A percentile compares a stretch with the other conserved stretches of the same genome.
Evolutionary conservation across 2,113 vertebrate species (phyloP).

Genomic region (Calyptommatus sinebrachiatus): DNA sequence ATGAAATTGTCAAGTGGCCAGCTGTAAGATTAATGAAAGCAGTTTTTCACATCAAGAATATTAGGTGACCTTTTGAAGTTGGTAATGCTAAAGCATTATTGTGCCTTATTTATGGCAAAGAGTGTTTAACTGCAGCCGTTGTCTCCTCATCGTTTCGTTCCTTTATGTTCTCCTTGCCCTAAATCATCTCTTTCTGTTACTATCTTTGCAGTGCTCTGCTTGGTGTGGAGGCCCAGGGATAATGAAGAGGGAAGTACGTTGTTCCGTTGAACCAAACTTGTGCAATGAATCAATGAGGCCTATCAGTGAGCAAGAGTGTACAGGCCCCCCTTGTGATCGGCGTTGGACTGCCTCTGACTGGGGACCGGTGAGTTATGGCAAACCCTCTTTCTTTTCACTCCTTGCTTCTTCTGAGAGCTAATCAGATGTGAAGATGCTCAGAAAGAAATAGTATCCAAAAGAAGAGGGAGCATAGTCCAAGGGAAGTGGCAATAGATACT

Average conservation of each 20-base stretch:
- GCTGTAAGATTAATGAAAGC: not conserved
- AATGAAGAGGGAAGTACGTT: slow-evolving; percentile 80
- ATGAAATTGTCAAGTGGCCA: not conserved
- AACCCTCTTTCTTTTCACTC: accelerated
- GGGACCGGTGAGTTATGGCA: slow-evolving; percentile 81
- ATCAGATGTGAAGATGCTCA: no score
- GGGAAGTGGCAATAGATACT: no score
- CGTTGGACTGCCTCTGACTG: slow-evolving; percentile 84
- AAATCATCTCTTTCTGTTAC: accelerated
- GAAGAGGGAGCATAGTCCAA: no score
- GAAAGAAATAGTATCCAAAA: no score
- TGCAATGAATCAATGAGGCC: slow-evolving; percentile 78
- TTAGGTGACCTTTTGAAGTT: not conserved
- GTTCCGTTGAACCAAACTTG: slow-evolving; percentile 75
- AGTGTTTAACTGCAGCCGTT: not conserved
- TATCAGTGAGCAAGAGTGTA: slow-evolving; percentile 69
- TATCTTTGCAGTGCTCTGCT: slow-evolving; percentile 75
- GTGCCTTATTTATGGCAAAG: not conserved
- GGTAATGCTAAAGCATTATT: not conserved
- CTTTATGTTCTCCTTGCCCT: not conserved
- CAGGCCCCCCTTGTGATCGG: slow-evolving; percentile 80
- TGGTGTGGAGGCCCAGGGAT: slow-evolving; percentile 73
- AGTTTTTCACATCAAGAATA: not conserved
- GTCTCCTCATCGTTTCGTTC: not conserved
- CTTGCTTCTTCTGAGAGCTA: accelerated